Conservation (phyloP, 92 coral and sea anemone genomes). For the Muricea muricata region DNA sequence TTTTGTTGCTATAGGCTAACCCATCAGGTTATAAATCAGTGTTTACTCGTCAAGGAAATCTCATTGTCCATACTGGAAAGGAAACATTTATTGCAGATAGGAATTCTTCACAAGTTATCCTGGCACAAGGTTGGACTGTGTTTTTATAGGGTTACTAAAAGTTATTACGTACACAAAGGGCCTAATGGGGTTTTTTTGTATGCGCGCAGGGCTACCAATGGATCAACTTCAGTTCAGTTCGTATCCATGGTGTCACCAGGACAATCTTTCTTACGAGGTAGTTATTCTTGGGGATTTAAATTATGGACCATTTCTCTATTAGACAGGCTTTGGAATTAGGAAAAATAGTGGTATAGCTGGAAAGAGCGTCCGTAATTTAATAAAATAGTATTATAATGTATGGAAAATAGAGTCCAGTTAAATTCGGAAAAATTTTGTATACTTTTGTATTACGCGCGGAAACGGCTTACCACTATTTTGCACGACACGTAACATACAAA, state of each 20-base stretch:
- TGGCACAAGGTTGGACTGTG: conserved; percentile 15
- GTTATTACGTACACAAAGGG: too few relatives aligned
- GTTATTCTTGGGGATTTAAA: too few relatives aligned
- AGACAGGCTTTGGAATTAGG: too few relatives aligned
- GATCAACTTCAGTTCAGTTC: conserved; percentile 16
- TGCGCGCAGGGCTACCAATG: conserved; percentile 20
- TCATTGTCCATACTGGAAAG: neutral
- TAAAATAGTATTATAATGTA: too few relatives aligned
- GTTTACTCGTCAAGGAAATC: conserved; percentile 4
- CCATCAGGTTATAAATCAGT: neutral
- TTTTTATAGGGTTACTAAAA: neutral
- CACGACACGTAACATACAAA: too few relatives aligned
- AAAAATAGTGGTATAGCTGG: too few relatives aligned
- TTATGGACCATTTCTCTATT: too few relatives aligned
- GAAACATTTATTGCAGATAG: neutral
- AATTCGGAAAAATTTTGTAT: too few relatives aligned
- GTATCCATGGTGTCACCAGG: conserved; percentile 29
- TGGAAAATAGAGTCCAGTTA: too few relatives aligned
- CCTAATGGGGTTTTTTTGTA: neutral
- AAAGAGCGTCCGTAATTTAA: too few relatives aligned
- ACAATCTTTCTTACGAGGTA: neutral
- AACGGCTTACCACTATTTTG: too few relatives aligned
- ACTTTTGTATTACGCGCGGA: too few relatives aligned
- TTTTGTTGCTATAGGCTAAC: neutral
- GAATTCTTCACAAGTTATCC: neutral